Conservation (phyloP, 2,113 vertebrate genomes). For the Physeter macrocephalus region DNA sequence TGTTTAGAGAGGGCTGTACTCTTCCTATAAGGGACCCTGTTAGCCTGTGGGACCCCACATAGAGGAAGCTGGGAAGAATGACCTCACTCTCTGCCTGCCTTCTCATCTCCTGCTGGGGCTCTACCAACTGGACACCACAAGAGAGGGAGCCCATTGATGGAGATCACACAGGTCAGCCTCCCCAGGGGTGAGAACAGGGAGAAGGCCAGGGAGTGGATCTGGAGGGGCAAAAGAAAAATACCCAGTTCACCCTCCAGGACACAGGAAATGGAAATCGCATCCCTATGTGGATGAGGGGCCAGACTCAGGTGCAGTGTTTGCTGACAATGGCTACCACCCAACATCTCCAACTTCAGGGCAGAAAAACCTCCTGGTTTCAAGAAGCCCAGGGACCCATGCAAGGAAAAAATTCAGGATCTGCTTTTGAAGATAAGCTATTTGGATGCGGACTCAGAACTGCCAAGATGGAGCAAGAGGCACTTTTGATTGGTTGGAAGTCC, state of each 20-base stretch:
- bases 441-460: background rate
- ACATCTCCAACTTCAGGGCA: background rate
- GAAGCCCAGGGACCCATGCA: background rate
- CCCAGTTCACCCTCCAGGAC: background rate
- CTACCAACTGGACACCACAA: background rate
- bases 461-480: background rate
- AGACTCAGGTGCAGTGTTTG: background rate
- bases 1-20: background rate
- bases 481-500: background rate
- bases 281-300: background rate
- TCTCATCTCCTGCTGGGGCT: background rate
- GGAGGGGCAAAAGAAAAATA: background rate
- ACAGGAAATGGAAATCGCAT: background rate
- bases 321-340: fast-evolving
- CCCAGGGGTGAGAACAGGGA: background rate
- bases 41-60: background rate
- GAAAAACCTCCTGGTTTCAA: background rate
- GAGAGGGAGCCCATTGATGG: background rate
- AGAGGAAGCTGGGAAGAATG: background rate
- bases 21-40: background rate
- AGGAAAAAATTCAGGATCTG: background rate
- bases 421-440: background rate
- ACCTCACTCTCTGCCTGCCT: background rate
- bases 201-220: background rate
- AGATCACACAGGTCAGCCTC: background rate